These are phyloP conservation scores for Lomographa bimaculata DNA, from an alignment of 2,888 invertebrate species.

Conservation along the genomic window DNA sequence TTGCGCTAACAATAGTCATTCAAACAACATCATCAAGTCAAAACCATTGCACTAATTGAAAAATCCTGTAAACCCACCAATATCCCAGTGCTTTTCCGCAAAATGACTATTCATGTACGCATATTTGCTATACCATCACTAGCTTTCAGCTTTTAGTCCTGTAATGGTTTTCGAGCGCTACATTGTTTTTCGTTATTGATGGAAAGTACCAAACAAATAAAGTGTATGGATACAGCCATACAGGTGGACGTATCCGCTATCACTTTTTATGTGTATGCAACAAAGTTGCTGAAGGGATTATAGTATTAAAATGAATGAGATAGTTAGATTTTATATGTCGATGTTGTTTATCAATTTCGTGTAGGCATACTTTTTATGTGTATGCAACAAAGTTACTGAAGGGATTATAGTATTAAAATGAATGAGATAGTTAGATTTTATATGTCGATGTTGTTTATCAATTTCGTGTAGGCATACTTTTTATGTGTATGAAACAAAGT, in stretches of 20 bases:
- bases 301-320: too few species aligned
- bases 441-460: too few species aligned
- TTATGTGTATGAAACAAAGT: not conserved
- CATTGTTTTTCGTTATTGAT: conserved; percentile 59
- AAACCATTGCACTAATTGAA: conserved; percentile 12
- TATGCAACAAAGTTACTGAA: not conserved
- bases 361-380: not conserved
- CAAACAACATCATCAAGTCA: too few species aligned
- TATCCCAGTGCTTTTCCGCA: not conserved
- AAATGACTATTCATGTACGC: conserved; percentile 31
- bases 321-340: too few species aligned
- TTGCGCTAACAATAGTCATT: too few species aligned
- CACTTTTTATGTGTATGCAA: not conserved
- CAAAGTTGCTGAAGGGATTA: not conserved
- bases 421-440: too few species aligned
- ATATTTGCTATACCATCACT: conserved; percentile 64
- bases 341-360: too few species aligned
- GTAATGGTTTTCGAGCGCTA: conserved; percentile 73
- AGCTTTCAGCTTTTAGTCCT: conserved; percentile 53
- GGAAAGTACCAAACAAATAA: too few species aligned
- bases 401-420: too few species aligned
- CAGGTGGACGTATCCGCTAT: conserved; percentile 39
- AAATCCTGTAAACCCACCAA: conserved; percentile 8
- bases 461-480: too few species aligned
- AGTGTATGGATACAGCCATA: too few species aligned